Conservation (phyloP, 2,797 vertebrate species). For the Poecile montanus region DNA sequence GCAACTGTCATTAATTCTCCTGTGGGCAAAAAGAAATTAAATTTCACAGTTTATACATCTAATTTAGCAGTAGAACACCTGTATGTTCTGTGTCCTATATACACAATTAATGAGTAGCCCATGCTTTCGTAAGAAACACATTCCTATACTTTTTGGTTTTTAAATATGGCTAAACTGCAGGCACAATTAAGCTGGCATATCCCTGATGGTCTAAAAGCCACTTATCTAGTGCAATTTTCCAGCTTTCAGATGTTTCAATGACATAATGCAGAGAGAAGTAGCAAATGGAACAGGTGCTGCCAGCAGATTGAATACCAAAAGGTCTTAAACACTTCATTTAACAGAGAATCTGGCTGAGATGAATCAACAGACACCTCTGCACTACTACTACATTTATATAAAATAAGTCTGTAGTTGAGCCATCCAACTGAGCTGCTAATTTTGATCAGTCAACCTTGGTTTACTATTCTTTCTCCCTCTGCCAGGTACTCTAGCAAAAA, state of each 20-base stretch:
- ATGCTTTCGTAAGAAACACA: background rate
- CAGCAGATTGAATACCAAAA: background rate
- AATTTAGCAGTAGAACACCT: background rate
- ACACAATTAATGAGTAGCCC: background rate
- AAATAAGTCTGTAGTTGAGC: background rate
- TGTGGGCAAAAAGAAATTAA: slow-evolving; percentile 52
- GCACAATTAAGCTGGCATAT: background rate
- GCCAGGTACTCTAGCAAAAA: background rate
- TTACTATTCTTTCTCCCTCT: background rate
- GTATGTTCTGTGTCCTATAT: background rate
- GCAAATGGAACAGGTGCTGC: background rate
- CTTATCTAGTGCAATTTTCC: fast-evolving
- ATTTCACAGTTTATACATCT: background rate
- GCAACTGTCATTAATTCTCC: slow-evolving; percentile 97
- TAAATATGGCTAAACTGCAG: background rate
- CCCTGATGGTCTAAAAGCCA: background rate
- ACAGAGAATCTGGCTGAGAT: background rate
- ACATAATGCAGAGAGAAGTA: background rate
- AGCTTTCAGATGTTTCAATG: background rate
- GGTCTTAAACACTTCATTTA: background rate
- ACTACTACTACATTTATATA: background rate
- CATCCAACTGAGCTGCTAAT: background rate
- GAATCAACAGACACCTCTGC: background rate
- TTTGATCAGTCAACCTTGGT: background rate
- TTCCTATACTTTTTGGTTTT: background rate